Base-by-base conservation (phyloP, 2,888 invertebrate species). In the Strigamia maritima region DNA sequence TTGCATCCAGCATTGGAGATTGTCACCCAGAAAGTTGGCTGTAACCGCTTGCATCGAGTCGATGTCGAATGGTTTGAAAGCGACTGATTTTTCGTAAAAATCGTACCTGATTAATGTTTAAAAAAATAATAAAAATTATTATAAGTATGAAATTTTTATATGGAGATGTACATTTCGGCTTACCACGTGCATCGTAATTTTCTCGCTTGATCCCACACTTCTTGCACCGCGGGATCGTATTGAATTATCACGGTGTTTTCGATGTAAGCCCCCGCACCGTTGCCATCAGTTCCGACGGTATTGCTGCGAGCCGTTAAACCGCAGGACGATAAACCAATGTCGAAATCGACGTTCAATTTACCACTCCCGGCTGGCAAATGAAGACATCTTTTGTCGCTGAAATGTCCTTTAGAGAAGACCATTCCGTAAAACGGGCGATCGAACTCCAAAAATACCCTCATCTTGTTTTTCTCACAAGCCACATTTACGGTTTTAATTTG, bases 1-100 rank as follows among this genome's bases (percentile, higher is more conserved):
- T 87, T 96, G 96, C 96, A 96, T 96, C 96, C 96, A 96, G 87
- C 96, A 96, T 86, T 96, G 95, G 83, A 96, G 88, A 88, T 96
- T 96, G 87, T 96, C 96, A 35, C 96, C 96, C 83, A 96, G 90
- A 90, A 96, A 96, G 89, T 96, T 96, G 76, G 96, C 96, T 0
- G 95, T 95, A 75, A 96, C 95, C 0, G 95, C 96, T 86, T 96
- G 95, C 83, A 96, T 86, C 94, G 95, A 96, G 86, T 96, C 96
- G 49, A 96, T 96, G 89, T 84, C 83, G 92, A 96, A 96, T 38
- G 96, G 96, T 84, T 95, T 89, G 89, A 96, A 96, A 60, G 95
- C 95, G 79, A 96, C 95, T 1, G 95, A 94, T 87, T 96, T 96
- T 86, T 96, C 96, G 86, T 96, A 96, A 87, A 94, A 95, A 85